Percentiles rank a stretch among this genome's conserved stretches.
phyloP scores from a whole-genome alignment of 2,888 invertebrate species.

The Spodoptera picta region DNA sequence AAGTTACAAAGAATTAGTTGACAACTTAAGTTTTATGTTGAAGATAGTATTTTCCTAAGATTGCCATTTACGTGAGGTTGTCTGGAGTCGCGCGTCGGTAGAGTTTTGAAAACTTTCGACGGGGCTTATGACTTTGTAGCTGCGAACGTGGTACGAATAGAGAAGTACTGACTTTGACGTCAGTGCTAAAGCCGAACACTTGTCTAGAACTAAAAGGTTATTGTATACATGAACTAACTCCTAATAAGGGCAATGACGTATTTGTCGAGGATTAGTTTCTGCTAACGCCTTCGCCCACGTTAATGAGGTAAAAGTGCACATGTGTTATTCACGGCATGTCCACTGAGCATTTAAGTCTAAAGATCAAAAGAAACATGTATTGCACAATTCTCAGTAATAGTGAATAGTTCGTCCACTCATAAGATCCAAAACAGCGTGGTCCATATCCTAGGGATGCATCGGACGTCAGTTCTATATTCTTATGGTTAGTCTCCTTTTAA shows the following conservation, averaged over 20 bases:
- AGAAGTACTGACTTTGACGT: conserved; percentile 40
- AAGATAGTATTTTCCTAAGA: conserved; percentile 48
- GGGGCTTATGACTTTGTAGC: conserved; percentile 65
- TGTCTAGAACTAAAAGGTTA: conserved; percentile 42
- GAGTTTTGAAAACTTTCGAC: conserved; percentile 54
- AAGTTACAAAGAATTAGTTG: conserved; percentile 29
- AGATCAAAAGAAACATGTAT: too few species aligned
- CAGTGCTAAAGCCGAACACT: conserved; percentile 40
- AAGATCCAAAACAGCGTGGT: too few species aligned
- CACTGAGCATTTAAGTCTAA: too few species aligned
- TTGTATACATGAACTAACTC: conserved; percentile 20
- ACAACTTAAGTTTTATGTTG: conserved; percentile 24
- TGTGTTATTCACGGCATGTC: too few species aligned
- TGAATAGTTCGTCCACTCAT: too few species aligned
- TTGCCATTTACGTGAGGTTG: conserved; percentile 46
- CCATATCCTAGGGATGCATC: too few species aligned
- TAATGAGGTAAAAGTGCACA: too few species aligned
- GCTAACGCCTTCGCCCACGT: too few species aligned
- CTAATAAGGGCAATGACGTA: neutral
- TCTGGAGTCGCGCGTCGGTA: conserved; percentile 28
- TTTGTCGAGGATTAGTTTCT: neutral
- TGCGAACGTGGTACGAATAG: conserved; percentile 51
- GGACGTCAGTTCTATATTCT: neutral
- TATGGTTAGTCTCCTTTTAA: neutral
- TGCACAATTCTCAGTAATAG: too few species aligned